Base-by-base conservation (phyloP, 2,113 vertebrate species). In the Eublepharis macularius region DNA sequence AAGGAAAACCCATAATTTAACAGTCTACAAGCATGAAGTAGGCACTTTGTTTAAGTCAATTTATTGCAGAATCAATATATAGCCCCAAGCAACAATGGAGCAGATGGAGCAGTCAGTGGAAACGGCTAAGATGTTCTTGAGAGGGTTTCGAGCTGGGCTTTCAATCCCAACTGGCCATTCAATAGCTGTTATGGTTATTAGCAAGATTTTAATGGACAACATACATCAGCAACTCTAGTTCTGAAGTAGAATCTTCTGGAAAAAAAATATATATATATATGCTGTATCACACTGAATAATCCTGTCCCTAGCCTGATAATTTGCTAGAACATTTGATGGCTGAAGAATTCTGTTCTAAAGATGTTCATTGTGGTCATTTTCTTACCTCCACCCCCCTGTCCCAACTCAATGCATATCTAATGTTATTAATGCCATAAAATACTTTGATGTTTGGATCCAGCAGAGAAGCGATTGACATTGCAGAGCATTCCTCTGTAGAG, bases 151-250 rank as follows among this genome's bases (percentile, higher is more conserved):
- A 63, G 84, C 29, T 82, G 70, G 77, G 82, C 49, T 91, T 91
- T 86, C 47, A 4, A 82, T 39, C 57, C 70, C 87, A 88, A 54
- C 49, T 78, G 76, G 81, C 80, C 87, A 91, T 84, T 76, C 79
- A 69, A n/a, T 81, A 57, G 80, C 84, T 86, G 75, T 87, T 76
- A 36, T 72, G 57, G 51, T 92, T 41, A 2, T 87, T 92, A 92
- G 91, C 49, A 93, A 93, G 91, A 91, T 89, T 76, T 68, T 57
- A 87, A 80, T 86, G 49, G 65, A 81, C 92, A 92, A 87, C 75
- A 85, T 76, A 75, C 83, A 76, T 91, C 89, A 89, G 83, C 91
- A 91, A 91, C 92, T 90, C 90, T 91, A 91, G 89, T 92, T 91
- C 6, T 1, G 51, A 92, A 90, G 87, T 6, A 66, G 88, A 85